Evolutionary conservation across 1,140 invertebrate species (phyloP).

Genomic region (Teleopsis dalmanni): DNA sequence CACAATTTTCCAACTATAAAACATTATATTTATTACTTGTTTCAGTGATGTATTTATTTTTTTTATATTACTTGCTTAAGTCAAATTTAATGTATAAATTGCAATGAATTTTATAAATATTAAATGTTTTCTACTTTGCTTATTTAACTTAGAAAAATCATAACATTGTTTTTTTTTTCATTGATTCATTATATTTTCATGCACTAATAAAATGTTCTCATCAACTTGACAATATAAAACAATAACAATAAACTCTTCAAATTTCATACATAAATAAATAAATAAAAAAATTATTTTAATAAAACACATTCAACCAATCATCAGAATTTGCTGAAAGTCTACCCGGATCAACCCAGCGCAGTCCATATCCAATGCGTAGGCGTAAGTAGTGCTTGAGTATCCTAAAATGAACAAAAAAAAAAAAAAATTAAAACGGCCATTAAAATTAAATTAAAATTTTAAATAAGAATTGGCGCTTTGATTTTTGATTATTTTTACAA

Average conservation of each 20-base stretch:
- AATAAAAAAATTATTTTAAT: not conserved
- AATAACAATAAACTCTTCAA: not conserved
- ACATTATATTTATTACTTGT: too few species aligned
- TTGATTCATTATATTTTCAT: conserved; percentile 14
- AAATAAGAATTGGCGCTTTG: not conserved
- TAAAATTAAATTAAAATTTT: not conserved
- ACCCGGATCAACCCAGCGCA: conserved; percentile 71
- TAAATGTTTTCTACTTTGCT: too few species aligned
- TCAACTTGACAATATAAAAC: conserved; percentile 1
- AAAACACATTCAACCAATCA: conserved; percentile 1
- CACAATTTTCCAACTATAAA: too few species aligned
- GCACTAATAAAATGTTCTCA: conserved; percentile 6
- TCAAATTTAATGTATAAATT: too few species aligned
- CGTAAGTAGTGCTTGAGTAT: conserved; percentile 54
- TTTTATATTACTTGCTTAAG: too few species aligned
- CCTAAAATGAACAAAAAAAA: not conserved
- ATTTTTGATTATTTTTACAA: not conserved
- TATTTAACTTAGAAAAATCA: too few species aligned
- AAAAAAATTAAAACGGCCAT: conserved; percentile 1
- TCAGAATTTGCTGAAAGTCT: conserved; percentile 78
- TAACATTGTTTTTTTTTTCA: conserved; percentile 8
- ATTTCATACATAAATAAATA: not conserved
- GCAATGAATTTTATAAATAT: too few species aligned
- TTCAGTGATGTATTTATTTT: too few species aligned
- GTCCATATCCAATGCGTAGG: conserved; percentile 70